Conservation (phyloP, 2,113 vertebrate genomes). For the Nanorana parkeri region DNA sequence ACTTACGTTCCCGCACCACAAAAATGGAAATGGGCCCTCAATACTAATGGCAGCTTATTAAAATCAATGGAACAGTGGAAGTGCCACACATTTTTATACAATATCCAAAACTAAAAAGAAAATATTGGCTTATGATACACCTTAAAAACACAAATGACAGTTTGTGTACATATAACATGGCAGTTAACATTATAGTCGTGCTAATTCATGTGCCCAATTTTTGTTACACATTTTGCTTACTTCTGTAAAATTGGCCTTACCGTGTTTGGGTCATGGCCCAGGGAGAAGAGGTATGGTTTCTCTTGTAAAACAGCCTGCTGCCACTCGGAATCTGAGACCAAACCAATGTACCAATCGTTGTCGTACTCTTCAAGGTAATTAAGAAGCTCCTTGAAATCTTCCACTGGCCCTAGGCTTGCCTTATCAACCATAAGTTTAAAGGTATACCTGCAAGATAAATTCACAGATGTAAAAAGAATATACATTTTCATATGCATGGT, state of each 20-base stretch:
- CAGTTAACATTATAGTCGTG: too few species aligned
- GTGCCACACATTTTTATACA: too few species aligned
- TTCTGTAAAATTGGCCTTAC: constrained; percentile 71
- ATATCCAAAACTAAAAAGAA: too few species aligned
- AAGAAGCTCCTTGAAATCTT: constrained; percentile 85
- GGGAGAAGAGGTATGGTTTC: constrained; percentile 92
- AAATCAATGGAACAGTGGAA: too few species aligned
- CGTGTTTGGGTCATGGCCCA: constrained; percentile 92
- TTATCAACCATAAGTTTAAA: constrained; percentile 96
- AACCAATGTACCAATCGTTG: constrained; percentile 91
- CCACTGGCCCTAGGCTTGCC: constrained; percentile 88
- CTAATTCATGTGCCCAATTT: too few species aligned
- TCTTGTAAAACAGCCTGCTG: constrained; percentile 90
- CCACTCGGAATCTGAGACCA: constrained; percentile 90
- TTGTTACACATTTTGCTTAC: too few species aligned
- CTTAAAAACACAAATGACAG: too few species aligned
- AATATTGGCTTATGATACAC: too few species aligned
- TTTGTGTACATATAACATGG: too few species aligned
- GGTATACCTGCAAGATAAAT: constrained; percentile 79
- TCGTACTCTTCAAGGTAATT: constrained; percentile 89
- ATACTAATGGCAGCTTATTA: too few species aligned
- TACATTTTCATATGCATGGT: neutral
- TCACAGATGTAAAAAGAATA: constrained; percentile 24
- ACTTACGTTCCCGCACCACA: too few species aligned
- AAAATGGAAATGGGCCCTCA: too few species aligned